Evolutionary conservation across 2,797 vertebrate genomes (phyloP).

Genomic region (Discoglossus pictus): DNA sequence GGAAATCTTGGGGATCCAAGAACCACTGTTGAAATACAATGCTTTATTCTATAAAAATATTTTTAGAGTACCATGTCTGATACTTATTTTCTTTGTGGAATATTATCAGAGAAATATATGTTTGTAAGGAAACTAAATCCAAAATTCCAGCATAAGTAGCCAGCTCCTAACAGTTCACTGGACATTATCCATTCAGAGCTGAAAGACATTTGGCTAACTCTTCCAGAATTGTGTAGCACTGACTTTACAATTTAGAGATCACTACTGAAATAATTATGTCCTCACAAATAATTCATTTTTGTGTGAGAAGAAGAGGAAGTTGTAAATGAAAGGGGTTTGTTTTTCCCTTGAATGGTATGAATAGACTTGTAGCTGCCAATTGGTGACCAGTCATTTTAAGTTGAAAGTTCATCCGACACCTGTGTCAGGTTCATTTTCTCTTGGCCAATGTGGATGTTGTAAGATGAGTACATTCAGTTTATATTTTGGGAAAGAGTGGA

Average conservation of each 20-base stretch:
- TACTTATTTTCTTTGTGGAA: slow-evolving; percentile 13
- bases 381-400: slow-evolving; percentile 57
- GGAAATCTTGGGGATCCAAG: too few species aligned
- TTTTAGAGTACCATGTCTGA: neutral
- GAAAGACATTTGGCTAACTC: slow-evolving; percentile 33
- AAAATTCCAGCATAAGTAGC: slow-evolving; percentile 27
- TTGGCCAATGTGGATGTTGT: slow-evolving; percentile 47
- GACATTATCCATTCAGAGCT: slow-evolving; percentile 23
- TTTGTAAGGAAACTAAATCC: slow-evolving; percentile 4
- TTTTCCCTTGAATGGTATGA: slow-evolving; percentile 49
- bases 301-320: slow-evolving; percentile 28
- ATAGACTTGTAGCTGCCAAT: slow-evolving; percentile 52
- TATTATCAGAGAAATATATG: slow-evolving; percentile 24
- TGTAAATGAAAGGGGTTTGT: slow-evolving; percentile 53
- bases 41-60: neutral
- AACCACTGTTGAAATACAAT: too few species aligned
- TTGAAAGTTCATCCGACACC: slow-evolving; percentile 69
- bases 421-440: slow-evolving; percentile 60
- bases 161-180: slow-evolving; percentile 40
- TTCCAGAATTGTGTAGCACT: slow-evolving; percentile 3
- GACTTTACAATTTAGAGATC: slow-evolving; percentile 18
- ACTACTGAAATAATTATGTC: slow-evolving; percentile 47
- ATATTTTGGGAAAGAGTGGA: slow-evolving; percentile 58
- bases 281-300: slow-evolving; percentile 37
- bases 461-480: slow-evolving; percentile 62